Evolutionary conservation across 2,113 vertebrate genomes (phyloP), one percentile per base, ranked within the genome.

Genomic region (Bathybates hornii): DNA sequence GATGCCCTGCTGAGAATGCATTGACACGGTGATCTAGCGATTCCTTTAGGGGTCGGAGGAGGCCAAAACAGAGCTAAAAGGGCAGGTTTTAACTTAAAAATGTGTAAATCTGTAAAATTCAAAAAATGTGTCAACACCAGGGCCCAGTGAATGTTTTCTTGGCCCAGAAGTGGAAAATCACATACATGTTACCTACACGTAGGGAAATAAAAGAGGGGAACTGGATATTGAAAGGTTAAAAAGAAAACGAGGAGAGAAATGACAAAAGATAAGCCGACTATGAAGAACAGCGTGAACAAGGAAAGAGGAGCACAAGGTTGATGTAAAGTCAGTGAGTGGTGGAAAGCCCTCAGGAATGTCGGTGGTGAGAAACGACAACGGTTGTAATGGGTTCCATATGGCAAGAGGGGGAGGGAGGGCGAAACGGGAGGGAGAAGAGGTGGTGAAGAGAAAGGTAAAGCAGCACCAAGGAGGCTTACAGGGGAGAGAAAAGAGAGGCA

Each of bases 351-450:
- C 79, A 92, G 94, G 94, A 96, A 95, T 94, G 94, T 91, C 81
- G 73, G 89, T 81, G 93, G 91, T 89, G 93, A 94, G 93, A 88
- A 93, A 91, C 68, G 87, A 94, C 94, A 93, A 86, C 56, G 56
- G 87, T 24, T 71, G 83, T 95, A 94, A 96, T 93, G 82, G 86
- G 59, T 94, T 93, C 94, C 94, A 95, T 94, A 95, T 96, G 95
- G 90, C 8, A 68, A 2, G 86, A 21, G 57, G 38, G 79, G 68
- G 43, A 34, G 63, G 6, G 52, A 41, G 81, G 5, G 52, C 2
- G 36, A 57, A 80, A 79, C 38, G 32, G 61, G 61, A 38, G 38
- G 83, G 45, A 73, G 81, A 59, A 68, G 73, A 61, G 84, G 86
- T 34, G 83, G 80, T 6, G 68, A 80, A 43, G 66, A 45, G 80